phyloP scores from a whole-genome alignment of 2,888 invertebrate species.

The Acanthosepion pharaonis region DNA sequence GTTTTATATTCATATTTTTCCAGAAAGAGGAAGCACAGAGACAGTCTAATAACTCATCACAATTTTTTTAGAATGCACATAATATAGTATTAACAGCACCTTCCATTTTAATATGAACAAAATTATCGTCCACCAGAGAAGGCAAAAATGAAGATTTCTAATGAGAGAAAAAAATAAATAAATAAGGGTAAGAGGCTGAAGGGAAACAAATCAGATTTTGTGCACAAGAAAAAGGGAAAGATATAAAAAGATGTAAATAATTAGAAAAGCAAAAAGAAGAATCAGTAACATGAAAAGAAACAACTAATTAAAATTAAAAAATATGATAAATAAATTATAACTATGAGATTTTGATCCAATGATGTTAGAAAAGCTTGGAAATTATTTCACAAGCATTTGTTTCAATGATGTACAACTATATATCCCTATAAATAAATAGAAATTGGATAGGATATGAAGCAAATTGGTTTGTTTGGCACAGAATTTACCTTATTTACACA shows the following conservation, averaged over 20 bases:
- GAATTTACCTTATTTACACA: neutral
- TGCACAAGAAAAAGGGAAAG: neutral
- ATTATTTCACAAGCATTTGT: neutral
- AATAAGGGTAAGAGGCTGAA: neutral
- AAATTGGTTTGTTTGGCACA: no score
- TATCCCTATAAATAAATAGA: neutral
- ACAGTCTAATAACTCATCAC: neutral
- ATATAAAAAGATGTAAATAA: no score
- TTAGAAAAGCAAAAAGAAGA: neutral
- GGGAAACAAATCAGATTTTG: neutral
- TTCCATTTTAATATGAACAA: neutral
- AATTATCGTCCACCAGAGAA: neutral
- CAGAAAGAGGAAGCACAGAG: neutral
- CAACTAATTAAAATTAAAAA: neutral
- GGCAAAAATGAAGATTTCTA: neutral
- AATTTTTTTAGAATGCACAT: neutral
- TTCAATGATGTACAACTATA: neutral
- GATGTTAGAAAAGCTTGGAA: neutral
- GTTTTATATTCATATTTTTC: neutral
- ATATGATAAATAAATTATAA: neutral
- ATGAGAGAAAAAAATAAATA: neutral
- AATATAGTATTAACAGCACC: neutral
- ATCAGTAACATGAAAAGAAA: neutral
- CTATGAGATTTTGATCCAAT: neutral
- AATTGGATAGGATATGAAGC: no score